These are phyloP conservation scores for Echeneis naucrates DNA, from an alignment of 2,797 vertebrate genomes.

Conservation along the genomic window DNA sequence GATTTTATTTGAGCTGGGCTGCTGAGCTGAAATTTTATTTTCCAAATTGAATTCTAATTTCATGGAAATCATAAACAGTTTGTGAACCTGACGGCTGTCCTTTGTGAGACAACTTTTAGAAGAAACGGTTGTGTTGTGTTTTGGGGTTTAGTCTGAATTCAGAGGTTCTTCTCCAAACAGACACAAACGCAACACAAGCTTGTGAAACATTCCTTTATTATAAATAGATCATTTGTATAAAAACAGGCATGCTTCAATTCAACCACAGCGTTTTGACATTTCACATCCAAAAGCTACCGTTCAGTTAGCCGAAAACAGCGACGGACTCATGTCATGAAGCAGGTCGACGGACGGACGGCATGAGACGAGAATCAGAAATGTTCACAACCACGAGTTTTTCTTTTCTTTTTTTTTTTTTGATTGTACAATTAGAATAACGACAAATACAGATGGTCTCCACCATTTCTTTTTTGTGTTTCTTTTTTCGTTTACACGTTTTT, in stretches of 20 bases:
- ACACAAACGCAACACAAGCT: slow-evolving; percentile 87
- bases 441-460: slow-evolving; percentile 90
- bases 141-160: too few species aligned
- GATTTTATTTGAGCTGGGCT: neutral
- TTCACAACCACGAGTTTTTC: slow-evolving; percentile 91
- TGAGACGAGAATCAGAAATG: slow-evolving; percentile 92
- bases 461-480: slow-evolving; percentile 65
- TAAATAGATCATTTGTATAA: slow-evolving; percentile 99
- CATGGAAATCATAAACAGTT: too few species aligned
- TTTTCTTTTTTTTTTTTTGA: slow-evolving; percentile 28
- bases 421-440: slow-evolving; percentile 94
- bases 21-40: too few species aligned
- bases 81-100: too few species aligned
- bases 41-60: too few species aligned
- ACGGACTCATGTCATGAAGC: slow-evolving; percentile 91
- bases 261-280: slow-evolving; percentile 92
- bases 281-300: slow-evolving; percentile 91
- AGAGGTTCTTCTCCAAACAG: slow-evolving; percentile 2
- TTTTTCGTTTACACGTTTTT: slow-evolving; percentile 20
- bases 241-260: slow-evolving; percentile 93
- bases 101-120: too few species aligned
- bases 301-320: slow-evolving; percentile 89
- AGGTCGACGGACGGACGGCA: slow-evolving; percentile 90
- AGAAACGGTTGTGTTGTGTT: too few species aligned
- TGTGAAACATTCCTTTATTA: slow-evolving; percentile 99